Evolutionary conservation across 2,113 vertebrate genomes (phyloP).

Genomic region (Natator depressus): DNA sequence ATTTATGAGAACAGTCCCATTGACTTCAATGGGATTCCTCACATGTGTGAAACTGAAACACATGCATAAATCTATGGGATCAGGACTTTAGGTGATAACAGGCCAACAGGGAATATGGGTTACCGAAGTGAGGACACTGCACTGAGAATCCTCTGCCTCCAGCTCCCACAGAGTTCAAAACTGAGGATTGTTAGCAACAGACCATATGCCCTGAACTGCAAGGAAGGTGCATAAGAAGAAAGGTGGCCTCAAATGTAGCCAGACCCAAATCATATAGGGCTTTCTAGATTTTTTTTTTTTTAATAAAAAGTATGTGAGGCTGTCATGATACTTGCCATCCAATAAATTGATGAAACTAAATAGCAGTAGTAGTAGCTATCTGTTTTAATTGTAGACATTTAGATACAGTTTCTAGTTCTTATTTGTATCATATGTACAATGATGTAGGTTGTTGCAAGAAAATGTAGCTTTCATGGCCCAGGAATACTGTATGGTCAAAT

Average conservation of each 20-base stretch:
- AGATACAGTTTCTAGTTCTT: not conserved
- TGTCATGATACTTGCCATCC: not conserved
- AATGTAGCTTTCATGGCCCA: not conserved
- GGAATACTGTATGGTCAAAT: not conserved
- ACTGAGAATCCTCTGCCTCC: not conserved
- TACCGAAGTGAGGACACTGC: not conserved
- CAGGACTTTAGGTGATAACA: not conserved
- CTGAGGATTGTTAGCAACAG: not conserved
- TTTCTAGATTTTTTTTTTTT: not conserved
- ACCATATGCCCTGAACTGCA: not conserved
- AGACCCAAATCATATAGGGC: not conserved
- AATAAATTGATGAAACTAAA: not conserved
- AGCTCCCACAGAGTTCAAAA: not conserved
- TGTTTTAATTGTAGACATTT: not conserved
- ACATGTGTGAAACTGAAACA: not conserved
- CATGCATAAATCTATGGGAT: not conserved
- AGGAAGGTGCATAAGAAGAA: not conserved
- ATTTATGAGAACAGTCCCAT: not conserved
- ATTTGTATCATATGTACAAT: not conserved
- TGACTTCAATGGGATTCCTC: not conserved
- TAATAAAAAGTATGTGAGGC: not conserved
- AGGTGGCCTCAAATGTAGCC: not conserved
- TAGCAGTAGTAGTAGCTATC: not conserved
- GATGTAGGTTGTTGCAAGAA: not conserved
- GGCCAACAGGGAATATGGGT: not conserved